phyloP scores from a whole-genome alignment of 30 jellyfish, hydroid and myxozoan genomes.

The Rhopilema esculentum region DNA sequence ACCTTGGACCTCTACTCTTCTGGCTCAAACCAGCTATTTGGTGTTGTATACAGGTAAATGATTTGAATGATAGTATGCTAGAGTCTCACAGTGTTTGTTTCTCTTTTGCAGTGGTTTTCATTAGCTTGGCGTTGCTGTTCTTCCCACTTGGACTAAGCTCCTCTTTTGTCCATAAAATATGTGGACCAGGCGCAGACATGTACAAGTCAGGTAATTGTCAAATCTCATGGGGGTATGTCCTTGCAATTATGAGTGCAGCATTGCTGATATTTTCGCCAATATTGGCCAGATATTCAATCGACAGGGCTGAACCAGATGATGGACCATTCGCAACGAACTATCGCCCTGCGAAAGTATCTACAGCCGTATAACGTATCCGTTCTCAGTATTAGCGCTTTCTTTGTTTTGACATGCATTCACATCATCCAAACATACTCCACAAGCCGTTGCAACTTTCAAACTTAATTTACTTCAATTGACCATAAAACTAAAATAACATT shows the following conservation, averaged over 20 bases:
- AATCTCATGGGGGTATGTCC: conserved; percentile 89
- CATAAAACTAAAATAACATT: no score
- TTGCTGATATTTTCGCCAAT: conserved; percentile 79
- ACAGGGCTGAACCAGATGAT: conserved; percentile 47
- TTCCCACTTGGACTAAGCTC: conserved; percentile 94
- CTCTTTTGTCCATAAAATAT: conserved; percentile 71
- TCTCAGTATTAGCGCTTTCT: no score
- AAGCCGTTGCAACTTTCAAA: background rate
- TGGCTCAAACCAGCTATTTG: no score
- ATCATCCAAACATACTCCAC: background rate
- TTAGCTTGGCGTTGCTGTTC: conserved; percentile 75
- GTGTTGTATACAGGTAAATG: no score
- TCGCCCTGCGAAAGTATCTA: conserved; percentile 61
- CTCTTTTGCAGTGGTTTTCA: conserved; percentile 76
- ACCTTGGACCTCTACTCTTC: no score
- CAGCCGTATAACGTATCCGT: conserved; percentile 53
- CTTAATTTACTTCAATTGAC: background rate
- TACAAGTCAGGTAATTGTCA: conserved; percentile 79
- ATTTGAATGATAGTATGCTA: background rate
- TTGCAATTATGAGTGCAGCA: conserved; percentile 79
- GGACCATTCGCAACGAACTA: conserved; percentile 65
- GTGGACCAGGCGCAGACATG: conserved; percentile 80
- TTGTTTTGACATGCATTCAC: background rate
- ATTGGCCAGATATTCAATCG: conserved; percentile 86
- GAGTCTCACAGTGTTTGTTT: no score